A percentile compares a stretch with the other conserved stretches of the same genome.
Conservation (phyloP, 2,888 invertebrate genomes). For the Agrotis puta region DNA sequence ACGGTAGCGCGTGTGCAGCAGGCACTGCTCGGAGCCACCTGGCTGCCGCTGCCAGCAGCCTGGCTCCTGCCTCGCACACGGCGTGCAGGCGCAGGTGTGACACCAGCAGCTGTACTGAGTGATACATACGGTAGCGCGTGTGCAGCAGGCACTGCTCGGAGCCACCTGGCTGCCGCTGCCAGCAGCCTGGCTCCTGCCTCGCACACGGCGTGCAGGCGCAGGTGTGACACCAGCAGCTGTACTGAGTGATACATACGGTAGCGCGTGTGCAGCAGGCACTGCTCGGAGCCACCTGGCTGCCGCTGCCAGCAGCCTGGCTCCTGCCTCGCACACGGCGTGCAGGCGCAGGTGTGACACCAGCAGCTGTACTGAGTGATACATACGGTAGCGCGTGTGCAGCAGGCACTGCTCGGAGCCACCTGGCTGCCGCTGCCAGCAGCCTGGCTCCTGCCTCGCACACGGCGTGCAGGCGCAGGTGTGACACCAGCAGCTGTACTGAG, state of each 20-base stretch:
- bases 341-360: conserved; percentile 94
- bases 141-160: conserved; percentile 1
- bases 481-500: no score
- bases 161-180: conserved; percentile 72
- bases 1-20: neutral
- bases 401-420: conserved; percentile 4
- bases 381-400: neutral
- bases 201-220: no score
- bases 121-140: no score
- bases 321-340: conserved; percentile 98
- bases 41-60: neutral
- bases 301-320: conserved; percentile 95
- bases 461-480: no score
- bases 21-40: conserved; percentile 6
- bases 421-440: conserved; percentile 91
- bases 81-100: no score
- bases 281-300: conserved; percentile 1
- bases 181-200: conserved; percentile 98
- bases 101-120: no score
- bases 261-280: conserved; percentile 1
- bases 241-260: no score
- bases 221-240: conserved; percentile 88
- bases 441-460: conserved; percentile 98
- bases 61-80: no score
- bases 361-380: no score